Base-by-base conservation (phyloP, 1,140 invertebrate species). In the Schlechtendalia chinensis region DNA sequence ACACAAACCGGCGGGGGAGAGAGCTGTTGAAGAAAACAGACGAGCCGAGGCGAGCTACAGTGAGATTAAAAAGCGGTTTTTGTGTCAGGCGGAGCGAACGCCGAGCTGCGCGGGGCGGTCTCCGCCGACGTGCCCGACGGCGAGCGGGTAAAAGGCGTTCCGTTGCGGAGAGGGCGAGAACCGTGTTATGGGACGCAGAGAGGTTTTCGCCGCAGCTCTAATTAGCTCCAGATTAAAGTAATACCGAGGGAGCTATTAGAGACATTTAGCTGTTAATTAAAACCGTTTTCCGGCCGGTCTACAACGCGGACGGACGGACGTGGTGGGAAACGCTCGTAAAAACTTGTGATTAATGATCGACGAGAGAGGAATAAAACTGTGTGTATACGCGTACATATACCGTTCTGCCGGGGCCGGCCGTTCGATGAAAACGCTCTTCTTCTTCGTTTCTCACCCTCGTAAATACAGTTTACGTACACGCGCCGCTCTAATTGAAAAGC, bases 241-340 rank as follows among this genome's bases (percentile, higher is more conserved):
- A 82, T 81, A 72, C 79, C 82, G 54, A 27, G 69, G 79, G 80
- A 77, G 80, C 82, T 81, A 82, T 82, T 82, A 82, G 82, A 72
- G 71, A 81, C 80, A 58, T 82, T 81, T 81, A 82, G 82, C 82
- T 75, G 82, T 82, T 82, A 82, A 82, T 82, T 82, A 82, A 82
- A 82, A 82, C 80, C 79, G 82, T 82, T 81, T 77, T 81, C 74
- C 71, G 61, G 72, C 32, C 69, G 56, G 39, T 53, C 29, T 39
- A 39, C 50, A 29, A 54, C 47, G n/a, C 29, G 67, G 65, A 29
- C 19, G 65, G 39, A 22, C 54, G 65, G 65, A 47, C 39, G 24
- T 6, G 8, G 45, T 24, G 47, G 61, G 47, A 56, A 77, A 81
- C 72, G 72, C 72, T 79, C 72, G 81, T 81, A 81, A 81, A 81